Evolutionary conservation across 2,113 vertebrate genomes (phyloP), one percentile per base, ranked within the genome.

Genomic region (Oreochromis spilurus): DNA sequence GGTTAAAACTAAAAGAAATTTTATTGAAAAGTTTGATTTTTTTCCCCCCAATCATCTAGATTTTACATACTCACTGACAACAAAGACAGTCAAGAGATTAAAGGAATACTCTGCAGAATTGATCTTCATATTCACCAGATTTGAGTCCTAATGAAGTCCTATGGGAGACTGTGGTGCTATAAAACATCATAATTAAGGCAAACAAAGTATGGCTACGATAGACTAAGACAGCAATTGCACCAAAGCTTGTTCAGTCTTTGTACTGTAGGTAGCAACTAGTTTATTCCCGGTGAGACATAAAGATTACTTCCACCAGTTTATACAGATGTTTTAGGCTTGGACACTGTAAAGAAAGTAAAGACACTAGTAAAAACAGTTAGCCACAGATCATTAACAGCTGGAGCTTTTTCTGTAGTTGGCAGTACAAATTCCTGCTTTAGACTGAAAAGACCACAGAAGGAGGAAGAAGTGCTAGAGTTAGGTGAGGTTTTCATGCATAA

Each of bases 101-200:
- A 75, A 75, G 40, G 24, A 48, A 75, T 29, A 11, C 24, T 17
- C 40, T 48, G 40, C 14, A 8, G 2, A 72, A 24, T 26, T 26
- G 14, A 10, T 48, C 67, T 29, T 75, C 5, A 19, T 48, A 17
- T 75, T 48, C 40, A 75, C 67, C 38, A 45, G 38, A 45, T 45
- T 19, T 7, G 40, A 75, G 40, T 29, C 40, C 24, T 75, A 48
- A 45, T 75, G 67, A 75, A 3, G 40, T 72, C 40, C 67, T 45
- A 4, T 29, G 67, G 40, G 67, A 70, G 38, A 1, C 38, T 26
- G 38, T 45, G 65, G 67, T 29, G 24, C 21, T 48, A 26, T 75
- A 26, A 48, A 48, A 75, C 67, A 48, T 45, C 10, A 72, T 45
- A 45, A 75, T 75, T 75, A 75, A 48, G 65, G 38, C n/a, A 43